Percentiles rank a stretch among this genome's conserved stretches.
Evolutionary conservation across 2,113 vertebrate species (phyloP).

Genomic region (Platanista minor): DNA sequence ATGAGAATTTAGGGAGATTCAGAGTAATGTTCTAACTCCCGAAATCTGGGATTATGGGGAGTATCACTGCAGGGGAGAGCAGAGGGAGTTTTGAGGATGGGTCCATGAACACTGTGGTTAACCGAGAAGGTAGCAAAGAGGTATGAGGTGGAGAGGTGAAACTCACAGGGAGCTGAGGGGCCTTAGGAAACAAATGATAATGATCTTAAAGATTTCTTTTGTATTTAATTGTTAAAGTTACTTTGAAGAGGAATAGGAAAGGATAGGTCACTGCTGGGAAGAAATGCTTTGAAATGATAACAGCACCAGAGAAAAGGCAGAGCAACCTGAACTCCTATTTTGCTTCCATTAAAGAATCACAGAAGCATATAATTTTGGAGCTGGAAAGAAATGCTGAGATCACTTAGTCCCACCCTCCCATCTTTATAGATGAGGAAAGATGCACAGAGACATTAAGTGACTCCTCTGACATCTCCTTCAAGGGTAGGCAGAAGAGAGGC

Average conservation of each 20-base stretch:
- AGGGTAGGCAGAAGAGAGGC: background rate
- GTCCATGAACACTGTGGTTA: background rate
- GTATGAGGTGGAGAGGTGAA: background rate
- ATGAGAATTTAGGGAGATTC: background rate
- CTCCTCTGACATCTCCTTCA: slow-evolving; percentile 41
- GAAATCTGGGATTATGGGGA: background rate
- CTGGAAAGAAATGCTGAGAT: slow-evolving; percentile 45
- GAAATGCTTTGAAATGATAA: slow-evolving; percentile 32
- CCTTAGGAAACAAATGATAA: background rate
- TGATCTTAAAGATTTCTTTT: background rate
- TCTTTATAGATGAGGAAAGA: slow-evolving; percentile 22
- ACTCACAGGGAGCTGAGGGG: background rate
- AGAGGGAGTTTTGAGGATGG: background rate
- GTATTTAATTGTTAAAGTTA: slow-evolving; percentile 7
- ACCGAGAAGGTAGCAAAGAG: background rate
- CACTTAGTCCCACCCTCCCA: slow-evolving; percentile 7
- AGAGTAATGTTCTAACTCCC: background rate
- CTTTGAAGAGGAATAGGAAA: background rate
- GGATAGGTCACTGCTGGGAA: background rate
- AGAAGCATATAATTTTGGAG: slow-evolving; percentile 64
- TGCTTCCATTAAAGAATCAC: slow-evolving; percentile 58
- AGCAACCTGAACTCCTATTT: slow-evolving; percentile 62
- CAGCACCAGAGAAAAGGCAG: slow-evolving; percentile 43
- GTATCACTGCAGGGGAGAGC: background rate
- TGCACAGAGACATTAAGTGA: slow-evolving; percentile 39